Evolutionary conservation across 2,888 invertebrate species (phyloP).

Genomic region (Margaritifera margaritifera): DNA sequence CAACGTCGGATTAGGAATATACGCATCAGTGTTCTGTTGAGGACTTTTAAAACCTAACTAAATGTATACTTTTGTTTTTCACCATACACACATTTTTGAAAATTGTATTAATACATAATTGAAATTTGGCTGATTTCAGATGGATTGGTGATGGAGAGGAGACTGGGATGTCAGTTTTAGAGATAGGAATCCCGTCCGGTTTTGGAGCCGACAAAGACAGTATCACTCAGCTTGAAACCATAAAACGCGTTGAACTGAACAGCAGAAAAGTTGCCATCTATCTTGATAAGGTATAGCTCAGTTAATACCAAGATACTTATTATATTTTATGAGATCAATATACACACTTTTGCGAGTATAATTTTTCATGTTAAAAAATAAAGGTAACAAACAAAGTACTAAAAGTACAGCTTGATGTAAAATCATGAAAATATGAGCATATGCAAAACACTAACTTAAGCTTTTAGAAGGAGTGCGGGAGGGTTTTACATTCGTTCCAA

Average conservation of each 20-base stretch:
- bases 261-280: constrained; percentile 72
- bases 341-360: background rate
- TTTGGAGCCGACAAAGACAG: constrained; percentile 60
- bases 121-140: background rate
- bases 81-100: no score
- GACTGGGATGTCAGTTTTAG: constrained; percentile 72
- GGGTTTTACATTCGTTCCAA: no score
- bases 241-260: constrained; percentile 71
- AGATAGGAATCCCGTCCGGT: constrained; percentile 64
- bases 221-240: constrained; percentile 43
- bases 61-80: no score
- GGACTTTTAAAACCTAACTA: no score
- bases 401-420: no score
- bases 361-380: background rate
- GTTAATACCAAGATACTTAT: background rate
- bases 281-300: constrained; percentile 69
- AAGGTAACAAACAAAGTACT: no score
- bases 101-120: no score
- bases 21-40: no score
- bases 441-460: no score
- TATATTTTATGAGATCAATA: background rate
- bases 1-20: no score
- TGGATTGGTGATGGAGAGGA: constrained; percentile 34
- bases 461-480: no score
- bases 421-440: no score